Evolutionary conservation across 1,140 invertebrate genomes (phyloP), one percentile per base, ranked within the genome.

Genomic region (Venustaconcha ellipsiformis): DNA sequence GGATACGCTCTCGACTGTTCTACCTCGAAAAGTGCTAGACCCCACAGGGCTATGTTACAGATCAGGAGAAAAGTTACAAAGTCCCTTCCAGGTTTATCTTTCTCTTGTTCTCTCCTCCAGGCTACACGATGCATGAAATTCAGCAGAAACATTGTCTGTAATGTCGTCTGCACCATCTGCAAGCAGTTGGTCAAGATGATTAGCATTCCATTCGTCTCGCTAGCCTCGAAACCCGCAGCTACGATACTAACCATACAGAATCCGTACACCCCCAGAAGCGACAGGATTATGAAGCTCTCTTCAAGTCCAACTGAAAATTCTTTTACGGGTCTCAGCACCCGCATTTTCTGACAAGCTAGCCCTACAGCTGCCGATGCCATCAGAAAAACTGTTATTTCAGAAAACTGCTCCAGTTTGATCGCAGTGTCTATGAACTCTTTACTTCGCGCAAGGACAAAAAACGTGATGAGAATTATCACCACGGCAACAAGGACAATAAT

Each of bases 1-100:
- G 82, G 82, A 67, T 88, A 88, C 37, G 81, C 79, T 23, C 84
- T 76, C 17, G 84, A 80, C 2, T 77, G 73, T 70, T 85, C 83
- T 8, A 82, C 83, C 72, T 87, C 84, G 76, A 88, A 86, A 14
- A 86, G 83, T 62, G 84, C 85, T 48, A 88, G 76, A 8, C 78
- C 82, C 87, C 87, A 89, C 72, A 89, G 74, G 14, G 86, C 83
- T 72, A 87, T 80, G 89, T 99, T 99, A 90, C 95, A 96, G 86
- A 99, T 96, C 20, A 98, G 92, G 63, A 99, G 91, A 92, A 98
- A 98, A 58, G 97, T 98, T 56, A 99, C 96, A 66, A 97, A 94
- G 90, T 99, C 96, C 72, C 97, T 93, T 1, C 97, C 97, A 1
- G 97, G 96, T 91, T 98, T 98, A 85, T 94, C 95, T 77, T 95